Conservation (phyloP, 2,113 vertebrate genomes). For the Mustela lutreola region DNA sequence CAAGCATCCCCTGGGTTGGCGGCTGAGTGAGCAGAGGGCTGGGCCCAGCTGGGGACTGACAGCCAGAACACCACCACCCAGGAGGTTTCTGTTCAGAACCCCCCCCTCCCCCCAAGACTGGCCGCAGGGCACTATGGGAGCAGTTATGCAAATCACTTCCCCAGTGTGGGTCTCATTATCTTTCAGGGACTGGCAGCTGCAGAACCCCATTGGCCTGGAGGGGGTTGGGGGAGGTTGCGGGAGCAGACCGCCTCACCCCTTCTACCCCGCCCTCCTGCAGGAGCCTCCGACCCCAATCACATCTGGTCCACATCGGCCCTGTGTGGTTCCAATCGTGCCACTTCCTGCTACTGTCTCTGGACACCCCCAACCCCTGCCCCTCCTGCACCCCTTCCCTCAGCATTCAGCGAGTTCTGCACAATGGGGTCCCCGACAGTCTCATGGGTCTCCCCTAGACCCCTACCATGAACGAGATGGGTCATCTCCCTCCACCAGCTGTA, state of each 20-base stretch:
- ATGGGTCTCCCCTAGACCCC: background rate
- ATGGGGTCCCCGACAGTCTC: background rate
- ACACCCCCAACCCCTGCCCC: slow-evolving; percentile 49
- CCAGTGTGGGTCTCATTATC: background rate
- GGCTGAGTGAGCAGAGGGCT: background rate
- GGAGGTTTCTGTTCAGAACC: background rate
- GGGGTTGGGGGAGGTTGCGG: background rate
- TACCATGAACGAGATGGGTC: background rate
- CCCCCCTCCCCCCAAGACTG: background rate
- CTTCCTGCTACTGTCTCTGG: slow-evolving; percentile 90
- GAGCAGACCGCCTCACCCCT: background rate
- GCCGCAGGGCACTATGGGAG: background rate
- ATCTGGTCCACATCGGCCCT: slow-evolving; percentile 86
- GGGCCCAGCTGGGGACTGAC: background rate
- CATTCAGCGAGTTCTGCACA: background rate
- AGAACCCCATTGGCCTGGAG: background rate
- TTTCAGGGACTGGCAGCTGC: background rate
- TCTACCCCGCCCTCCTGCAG: background rate
- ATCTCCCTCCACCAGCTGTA: background rate
- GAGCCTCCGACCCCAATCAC: slow-evolving; percentile 69
- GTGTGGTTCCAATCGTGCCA: slow-evolving; percentile 88
- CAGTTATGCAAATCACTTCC: background rate
- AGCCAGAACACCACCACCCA: fast-evolving
- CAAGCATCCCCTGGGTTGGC: background rate
- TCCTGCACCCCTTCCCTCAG: background rate